phyloP scores from a whole-genome alignment of 1,140 invertebrate genomes.

The Spodoptera frugiperda region DNA sequence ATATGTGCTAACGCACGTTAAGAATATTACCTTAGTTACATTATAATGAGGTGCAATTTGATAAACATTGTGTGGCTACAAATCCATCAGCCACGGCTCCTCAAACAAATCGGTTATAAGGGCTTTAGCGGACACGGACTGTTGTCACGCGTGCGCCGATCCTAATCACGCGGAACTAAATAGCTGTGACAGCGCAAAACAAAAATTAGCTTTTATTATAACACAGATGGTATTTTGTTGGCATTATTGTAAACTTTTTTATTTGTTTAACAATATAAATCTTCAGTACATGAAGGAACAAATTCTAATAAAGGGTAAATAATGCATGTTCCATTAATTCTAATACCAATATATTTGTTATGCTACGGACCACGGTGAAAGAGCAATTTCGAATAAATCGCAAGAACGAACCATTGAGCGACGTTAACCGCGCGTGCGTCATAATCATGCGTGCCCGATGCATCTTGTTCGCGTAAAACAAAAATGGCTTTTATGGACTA shows the following conservation, averaged over 20 bases:
- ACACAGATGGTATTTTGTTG: not conserved
- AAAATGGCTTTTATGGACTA: slow-evolving; percentile 13
- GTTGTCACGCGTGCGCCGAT: slow-evolving; percentile 22
- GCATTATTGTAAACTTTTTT: not conserved
- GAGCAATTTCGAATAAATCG: slow-evolving; percentile 34
- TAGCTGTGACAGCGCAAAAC: slow-evolving; percentile 3
- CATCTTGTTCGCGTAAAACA: slow-evolving; percentile 29
- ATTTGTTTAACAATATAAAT: no score
- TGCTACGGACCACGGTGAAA: slow-evolving; percentile 21
- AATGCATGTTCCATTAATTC: slow-evolving; percentile 29
- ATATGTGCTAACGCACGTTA: not conserved
- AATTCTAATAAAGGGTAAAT: slow-evolving; percentile 1
- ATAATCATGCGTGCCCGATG: slow-evolving; percentile 24
- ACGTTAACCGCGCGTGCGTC: slow-evolving; percentile 7
- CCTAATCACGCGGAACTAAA: slow-evolving; percentile 22
- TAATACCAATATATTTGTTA: slow-evolving; percentile 27
- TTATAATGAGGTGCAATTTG: slow-evolving; percentile 20
- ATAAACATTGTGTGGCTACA: slow-evolving; percentile 33
- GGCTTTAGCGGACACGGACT: not conserved
- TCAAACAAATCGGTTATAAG: slow-evolving; percentile 26
- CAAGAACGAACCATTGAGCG: slow-evolving; percentile 20
- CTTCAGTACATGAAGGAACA: not conserved
- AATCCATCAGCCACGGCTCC: slow-evolving; percentile 29
- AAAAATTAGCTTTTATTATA: slow-evolving; percentile 5
- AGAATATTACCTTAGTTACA: slow-evolving; percentile 12